These are phyloP conservation scores for Xylocopa sonorina DNA, from an alignment of 1,140 invertebrate genomes.

Conservation along the genomic window DNA sequence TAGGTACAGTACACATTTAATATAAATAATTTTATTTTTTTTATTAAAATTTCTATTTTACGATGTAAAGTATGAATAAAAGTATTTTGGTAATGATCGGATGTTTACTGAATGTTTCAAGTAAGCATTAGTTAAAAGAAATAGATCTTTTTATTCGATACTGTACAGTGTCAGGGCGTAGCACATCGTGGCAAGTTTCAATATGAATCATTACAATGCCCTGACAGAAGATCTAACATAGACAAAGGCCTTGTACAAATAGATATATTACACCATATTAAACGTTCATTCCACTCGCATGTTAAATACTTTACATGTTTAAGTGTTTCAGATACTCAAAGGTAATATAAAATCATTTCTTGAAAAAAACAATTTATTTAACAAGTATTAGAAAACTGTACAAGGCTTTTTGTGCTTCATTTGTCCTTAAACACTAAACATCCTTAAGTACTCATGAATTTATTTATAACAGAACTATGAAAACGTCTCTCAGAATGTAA, in stretches of 20 bases:
- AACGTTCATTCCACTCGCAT: background rate
- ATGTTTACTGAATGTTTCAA: conserved; percentile 26
- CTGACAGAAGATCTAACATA: conserved; percentile 41
- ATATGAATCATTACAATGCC: conserved; percentile 64
- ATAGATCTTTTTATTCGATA: conserved; percentile 66
- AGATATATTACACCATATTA: background rate
- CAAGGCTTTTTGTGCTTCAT: conserved; percentile 59
- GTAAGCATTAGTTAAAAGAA: conserved; percentile 51
- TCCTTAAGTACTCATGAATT: conserved; percentile 70
- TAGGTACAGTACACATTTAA: background rate
- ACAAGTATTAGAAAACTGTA: conserved; percentile 53
- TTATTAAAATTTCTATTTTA: conserved; percentile 30
- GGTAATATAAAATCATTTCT: conserved; percentile 16
- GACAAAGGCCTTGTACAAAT: conserved; percentile 56
- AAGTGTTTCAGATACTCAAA: background rate
- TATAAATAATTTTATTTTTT: conserved; percentile 28
- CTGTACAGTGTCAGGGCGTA: conserved; percentile 71
- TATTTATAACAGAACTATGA: conserved; percentile 50
- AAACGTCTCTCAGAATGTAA: conserved; percentile 51
- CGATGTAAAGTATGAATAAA: conserved; percentile 42
- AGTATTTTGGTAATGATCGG: conserved; percentile 29
- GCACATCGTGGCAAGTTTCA: conserved; percentile 69
- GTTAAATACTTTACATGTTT: conserved; percentile 4
- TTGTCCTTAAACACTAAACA: conserved; percentile 46
- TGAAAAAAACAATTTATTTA: conserved; percentile 39